Conservation (phyloP, 1,140 invertebrate genomes). For the Drosophila azteca region DNA sequence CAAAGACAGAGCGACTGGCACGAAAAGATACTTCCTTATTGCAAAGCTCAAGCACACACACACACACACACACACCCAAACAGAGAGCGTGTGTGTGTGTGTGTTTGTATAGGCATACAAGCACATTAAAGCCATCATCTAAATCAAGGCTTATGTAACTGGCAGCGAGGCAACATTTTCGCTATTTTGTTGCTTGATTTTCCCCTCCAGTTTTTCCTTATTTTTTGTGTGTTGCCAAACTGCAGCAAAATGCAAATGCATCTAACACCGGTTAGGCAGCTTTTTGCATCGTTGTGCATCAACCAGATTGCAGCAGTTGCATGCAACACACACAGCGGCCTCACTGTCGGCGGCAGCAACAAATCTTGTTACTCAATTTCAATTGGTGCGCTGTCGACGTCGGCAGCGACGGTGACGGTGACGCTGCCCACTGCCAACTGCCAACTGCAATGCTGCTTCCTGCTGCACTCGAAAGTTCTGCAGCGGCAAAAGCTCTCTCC, state of each 20-base stretch:
- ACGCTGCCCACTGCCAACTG: too few species aligned
- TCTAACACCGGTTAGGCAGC: constrained; percentile 79
- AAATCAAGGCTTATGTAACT: constrained; percentile 80
- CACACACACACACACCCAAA: constrained; percentile 16
- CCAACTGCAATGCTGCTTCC: constrained; percentile 48
- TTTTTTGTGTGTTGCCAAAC: constrained; percentile 68
- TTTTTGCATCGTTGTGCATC: constrained; percentile 37
- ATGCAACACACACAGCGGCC: constrained; percentile 45
- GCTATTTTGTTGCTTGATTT: constrained; percentile 6
- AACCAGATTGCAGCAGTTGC: constrained; percentile 57
- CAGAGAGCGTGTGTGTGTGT: too few species aligned
- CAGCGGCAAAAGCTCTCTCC: constrained; percentile 57
- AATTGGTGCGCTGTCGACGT: constrained; percentile 68
- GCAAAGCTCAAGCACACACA: constrained; percentile 45
- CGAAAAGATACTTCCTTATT: constrained; percentile 79
- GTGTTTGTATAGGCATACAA: constrained; percentile 14
- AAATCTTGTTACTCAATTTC: constrained; percentile 80
- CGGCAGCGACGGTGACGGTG: constrained; percentile 14
- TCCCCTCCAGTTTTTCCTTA: neutral
- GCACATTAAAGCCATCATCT: constrained; percentile 68
- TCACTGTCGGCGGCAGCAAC: constrained; percentile 26
- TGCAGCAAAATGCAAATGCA: constrained; percentile 75
- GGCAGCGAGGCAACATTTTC: constrained; percentile 54
- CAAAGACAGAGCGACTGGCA: constrained; percentile 54
- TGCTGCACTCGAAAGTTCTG: constrained; percentile 69